Evolutionary conservation across 2,113 vertebrate genomes (phyloP), one percentile per base, ranked within the genome.

Genomic region (Pelecanus crispus): DNA sequence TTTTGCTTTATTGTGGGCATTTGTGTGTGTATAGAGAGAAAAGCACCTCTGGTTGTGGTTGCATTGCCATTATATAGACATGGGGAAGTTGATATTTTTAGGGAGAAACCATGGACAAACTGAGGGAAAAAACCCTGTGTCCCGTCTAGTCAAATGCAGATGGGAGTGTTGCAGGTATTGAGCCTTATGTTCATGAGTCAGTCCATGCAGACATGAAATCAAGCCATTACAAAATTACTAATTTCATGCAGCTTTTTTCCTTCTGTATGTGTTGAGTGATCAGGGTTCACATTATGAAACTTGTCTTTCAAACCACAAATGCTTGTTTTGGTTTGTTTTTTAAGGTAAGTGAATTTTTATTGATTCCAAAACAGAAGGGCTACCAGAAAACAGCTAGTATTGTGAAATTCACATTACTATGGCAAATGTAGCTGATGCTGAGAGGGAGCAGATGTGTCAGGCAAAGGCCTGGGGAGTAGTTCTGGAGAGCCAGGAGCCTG

Each of bases 341-440:
- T 26, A 59, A 55, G 38, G 20, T 40, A 25, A 17, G 1, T 40
- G 6, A 38, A 2, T 17, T 94, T 89, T 42, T 70, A 11, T 58
- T 49, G 19, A 42, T 68, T 67, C 26, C 58, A 86, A 59, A 85
- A 52, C 38, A 90, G 45, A 81, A 92, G 28, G 18, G 29, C 84
- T 78, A 92, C 38, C 16, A 12, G 81, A 78, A 83, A 94, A 90
- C 40, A 89, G 36, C 34, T 26, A 78, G 26, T 70, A 55, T 88
- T 96, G 71, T 90, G 91, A 95, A 92, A 96, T 88, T 92, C 79
- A 49, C n/a, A 68, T 67, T 75, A 42, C 36, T 72, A 42, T 68
- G 58, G 65, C 56, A 94, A 94, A 73, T 17, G 58, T 38, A 89
- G 56, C 38, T 79, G 78, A 34, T 82, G 38, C 20, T 79, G 62